A percentile compares a stretch with the other conserved stretches of the same genome.
Evolutionary conservation across 2,888 invertebrate genomes (phyloP).

Genomic region (Linyphia triangularis): DNA sequence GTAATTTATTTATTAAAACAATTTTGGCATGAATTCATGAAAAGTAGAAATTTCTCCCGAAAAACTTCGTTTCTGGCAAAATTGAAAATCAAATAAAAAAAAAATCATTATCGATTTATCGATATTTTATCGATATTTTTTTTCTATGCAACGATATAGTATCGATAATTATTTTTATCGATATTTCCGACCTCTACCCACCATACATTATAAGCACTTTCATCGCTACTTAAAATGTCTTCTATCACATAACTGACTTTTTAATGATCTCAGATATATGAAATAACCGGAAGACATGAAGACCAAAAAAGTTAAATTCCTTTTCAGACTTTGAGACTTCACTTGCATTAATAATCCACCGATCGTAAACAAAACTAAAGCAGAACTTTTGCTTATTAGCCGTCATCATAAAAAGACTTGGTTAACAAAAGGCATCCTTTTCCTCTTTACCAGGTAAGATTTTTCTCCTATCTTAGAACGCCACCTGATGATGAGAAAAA

Average conservation of each 20-base stretch:
- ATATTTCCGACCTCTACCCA: no score
- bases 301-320: neutral
- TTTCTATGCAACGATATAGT: no score
- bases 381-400: constrained; percentile 13
- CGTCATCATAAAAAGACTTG: neutral
- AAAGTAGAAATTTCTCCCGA: no score
- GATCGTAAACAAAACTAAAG: constrained; percentile 3
- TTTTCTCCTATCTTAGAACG: no score
- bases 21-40: no score
- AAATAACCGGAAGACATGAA: neutral
- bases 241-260: neutral
- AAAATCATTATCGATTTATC: no score
- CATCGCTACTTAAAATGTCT: neutral
- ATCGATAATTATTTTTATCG: no score
- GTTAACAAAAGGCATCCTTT: neutral
- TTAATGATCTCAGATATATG: neutral
- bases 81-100: no score
- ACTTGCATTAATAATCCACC: constrained; percentile 1
- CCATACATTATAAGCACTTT: neutral
- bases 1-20: no score
- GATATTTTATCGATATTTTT: no score
- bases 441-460: neutral
- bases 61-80: no score
- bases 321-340: constrained; percentile 7
- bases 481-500: constrained; percentile 1